Evolutionary conservation across 1,140 invertebrate genomes (phyloP), one percentile per base, ranked within the genome.

Genomic region (Dolichoris vasculosae): DNA sequence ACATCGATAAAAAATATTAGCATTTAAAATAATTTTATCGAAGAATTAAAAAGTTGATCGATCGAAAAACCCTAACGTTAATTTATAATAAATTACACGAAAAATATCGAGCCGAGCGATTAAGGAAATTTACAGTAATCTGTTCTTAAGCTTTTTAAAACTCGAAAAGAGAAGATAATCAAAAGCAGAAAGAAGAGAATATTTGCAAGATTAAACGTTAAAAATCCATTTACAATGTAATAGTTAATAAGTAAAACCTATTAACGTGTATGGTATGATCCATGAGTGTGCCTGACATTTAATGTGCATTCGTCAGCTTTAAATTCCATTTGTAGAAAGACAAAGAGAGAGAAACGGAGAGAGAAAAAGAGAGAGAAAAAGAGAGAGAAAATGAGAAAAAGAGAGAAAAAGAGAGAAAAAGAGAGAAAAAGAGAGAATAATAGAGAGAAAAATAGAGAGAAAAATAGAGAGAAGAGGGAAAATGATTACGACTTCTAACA

Each of bases 401-500:
- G n/a, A n/a, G n/a, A n/a, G n/a, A n/a, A n/a, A n/a, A n/a, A 32
- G 63, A 64, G 30, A 64, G 63, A 20, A 23, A 59, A 20, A 59
- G 55, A 59, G 23, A 9, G 8, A 20, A 20, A 59, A 20, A 59
- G 55, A 59, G 23, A 59, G 11, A 59, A 20, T 20, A 20, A 59
- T 4, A 17, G 55, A 59, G 23, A 59, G 23, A 17, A 20, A 26
- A 17, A 64, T 9, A 23, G 17, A 4, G 4, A 59, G 3, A 3
- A 59, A 20, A 23, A 20, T 9, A 67, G 15, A 32, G 30, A 67
- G n/a, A 30, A 8, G 32, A 13, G 11, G 30, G 6, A 15, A 71
- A 40, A 71, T 71, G 67, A 40, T 71, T 71, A 71, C 11, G 20
- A 71, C 67, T 71, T 71, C 35, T 35, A 38, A 71, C 67, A 71